Evolutionary conservation across 2,888 invertebrate species (phyloP), one percentile per base, ranked within the genome.

Genomic region (Agrypnus murinus): DNA sequence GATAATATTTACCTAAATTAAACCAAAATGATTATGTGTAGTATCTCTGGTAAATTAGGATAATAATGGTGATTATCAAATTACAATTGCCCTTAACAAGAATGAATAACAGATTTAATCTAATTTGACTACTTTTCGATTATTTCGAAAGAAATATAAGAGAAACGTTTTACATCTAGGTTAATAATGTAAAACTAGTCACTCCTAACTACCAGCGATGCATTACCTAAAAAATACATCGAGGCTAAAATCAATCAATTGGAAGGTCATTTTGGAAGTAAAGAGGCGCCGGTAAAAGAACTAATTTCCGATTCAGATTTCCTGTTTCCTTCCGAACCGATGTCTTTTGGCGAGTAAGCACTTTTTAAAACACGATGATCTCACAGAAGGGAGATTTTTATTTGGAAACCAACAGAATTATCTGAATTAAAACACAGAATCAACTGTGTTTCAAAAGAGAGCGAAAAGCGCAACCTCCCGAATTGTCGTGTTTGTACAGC

Each of bases 401-500:
- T 65, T 66, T 71, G 62, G n/a, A 36, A 12, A n/a, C n/a, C n/a
- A n/a, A n/a, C 57, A 25, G 43, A 62, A 71, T 71, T 71, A 67
- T 63, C 40, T 66, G 71, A 71, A 68, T 71, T 71, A 71, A 71
- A 71, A 67, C 57, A 55, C 60, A 60, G 60, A 19, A 62, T 63
- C 71, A 57, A 70, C 65, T 62, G 38, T 55, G 65, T 65, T 57
- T 50, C 9, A 50, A 25, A 25, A 25, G 48, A 17, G 48, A 25
- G 46, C 8, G 57, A 40, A 58, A 67, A 64, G 66, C 62, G 62
- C 60, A 62, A 55, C 38, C 53, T 25, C 5, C 40, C 46, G 59
- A 68, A 68, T 71, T 71, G 71, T 71, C 71, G 63, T 71, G 71
- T 71, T 71, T 71, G 68, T 64, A 68, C 59, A 71, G 71, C 65